Conservation (phyloP, 2,797 vertebrate genomes). For the Cynopterus sphinx region DNA sequence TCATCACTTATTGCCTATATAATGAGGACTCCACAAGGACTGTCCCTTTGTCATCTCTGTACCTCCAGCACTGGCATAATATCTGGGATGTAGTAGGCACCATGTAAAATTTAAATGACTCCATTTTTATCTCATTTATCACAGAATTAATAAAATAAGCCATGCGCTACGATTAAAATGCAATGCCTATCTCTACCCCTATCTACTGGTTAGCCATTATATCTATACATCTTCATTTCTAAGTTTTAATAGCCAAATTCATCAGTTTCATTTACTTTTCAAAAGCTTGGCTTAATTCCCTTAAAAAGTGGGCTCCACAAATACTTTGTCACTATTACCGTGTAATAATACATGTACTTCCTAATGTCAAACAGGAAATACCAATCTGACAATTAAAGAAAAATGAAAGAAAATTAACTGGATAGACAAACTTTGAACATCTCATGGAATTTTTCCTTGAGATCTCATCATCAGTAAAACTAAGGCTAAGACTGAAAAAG, state of each 20-base stretch:
- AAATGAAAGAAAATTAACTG: not conserved
- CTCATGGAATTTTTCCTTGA: not conserved
- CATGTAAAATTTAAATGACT: not conserved
- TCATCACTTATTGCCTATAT: not conserved
- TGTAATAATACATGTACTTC: not conserved
- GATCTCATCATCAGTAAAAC: conserved; percentile 5
- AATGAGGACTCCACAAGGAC: not conserved
- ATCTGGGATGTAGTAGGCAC: not conserved
- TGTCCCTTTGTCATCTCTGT: not conserved
- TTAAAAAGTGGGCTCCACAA: not conserved
- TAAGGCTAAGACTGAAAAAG: not conserved
- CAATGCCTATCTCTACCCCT: not conserved
- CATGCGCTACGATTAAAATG: not conserved
- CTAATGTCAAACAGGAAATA: not conserved
- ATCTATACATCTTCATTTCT: not conserved
- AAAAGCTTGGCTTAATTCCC: conserved; percentile 1
- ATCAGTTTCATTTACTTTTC: conserved; percentile 22
- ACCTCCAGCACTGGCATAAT: not conserved
- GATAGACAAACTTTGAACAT: not conserved
- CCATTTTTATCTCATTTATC: not conserved
- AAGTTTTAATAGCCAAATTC: conserved; percentile 19
- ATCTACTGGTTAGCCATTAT: not conserved
- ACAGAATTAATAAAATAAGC: not conserved
- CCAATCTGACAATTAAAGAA: not conserved
- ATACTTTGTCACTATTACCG: conserved; percentile 12